These are phyloP conservation scores for Mormyrops attenuatus DNA, from an alignment of 2,797 vertebrate species.

Conservation along the genomic window DNA sequence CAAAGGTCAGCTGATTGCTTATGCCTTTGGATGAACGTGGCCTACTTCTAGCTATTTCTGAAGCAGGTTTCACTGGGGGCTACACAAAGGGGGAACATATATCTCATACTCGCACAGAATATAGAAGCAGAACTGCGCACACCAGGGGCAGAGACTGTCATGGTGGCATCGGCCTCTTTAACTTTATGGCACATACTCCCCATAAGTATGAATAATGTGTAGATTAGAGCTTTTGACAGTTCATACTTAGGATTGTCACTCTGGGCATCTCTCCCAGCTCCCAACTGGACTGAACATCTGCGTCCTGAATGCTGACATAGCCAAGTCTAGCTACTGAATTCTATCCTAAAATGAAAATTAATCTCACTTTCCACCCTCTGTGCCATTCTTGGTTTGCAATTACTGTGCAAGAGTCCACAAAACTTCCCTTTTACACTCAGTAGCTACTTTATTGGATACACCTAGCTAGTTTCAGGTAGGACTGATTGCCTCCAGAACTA, in stretches of 20 bases:
- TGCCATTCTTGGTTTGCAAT: not conserved
- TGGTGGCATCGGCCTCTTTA: not conserved
- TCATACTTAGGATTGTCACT: not conserved
- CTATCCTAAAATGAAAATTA: slow-evolving; percentile 1
- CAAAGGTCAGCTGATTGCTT: not conserved
- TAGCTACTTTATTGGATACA: not conserved
- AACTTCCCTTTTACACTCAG: not conserved
- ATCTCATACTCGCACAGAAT: not conserved
- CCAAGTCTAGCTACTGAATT: not conserved
- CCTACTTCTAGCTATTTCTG: slow-evolving; percentile 1
- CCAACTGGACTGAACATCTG: not conserved
- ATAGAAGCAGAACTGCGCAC: not conserved
- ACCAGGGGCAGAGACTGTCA: not conserved
- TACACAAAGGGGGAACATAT: slow-evolving; percentile 2
- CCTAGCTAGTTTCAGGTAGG: not conserved
- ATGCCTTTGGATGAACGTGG: slow-evolving; percentile 1
- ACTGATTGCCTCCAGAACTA: not conserved
- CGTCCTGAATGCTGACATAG: not conserved
- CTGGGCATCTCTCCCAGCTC: not conserved
- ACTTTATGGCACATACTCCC: not conserved
- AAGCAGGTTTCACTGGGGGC: not conserved
- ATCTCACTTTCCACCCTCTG: not conserved
- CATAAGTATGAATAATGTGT: not conserved
- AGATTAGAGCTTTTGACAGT: not conserved
- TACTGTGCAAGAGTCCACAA: not conserved